Evolutionary conservation across 2,888 invertebrate species (phyloP).

Genomic region (Lissonota sp.): DNA sequence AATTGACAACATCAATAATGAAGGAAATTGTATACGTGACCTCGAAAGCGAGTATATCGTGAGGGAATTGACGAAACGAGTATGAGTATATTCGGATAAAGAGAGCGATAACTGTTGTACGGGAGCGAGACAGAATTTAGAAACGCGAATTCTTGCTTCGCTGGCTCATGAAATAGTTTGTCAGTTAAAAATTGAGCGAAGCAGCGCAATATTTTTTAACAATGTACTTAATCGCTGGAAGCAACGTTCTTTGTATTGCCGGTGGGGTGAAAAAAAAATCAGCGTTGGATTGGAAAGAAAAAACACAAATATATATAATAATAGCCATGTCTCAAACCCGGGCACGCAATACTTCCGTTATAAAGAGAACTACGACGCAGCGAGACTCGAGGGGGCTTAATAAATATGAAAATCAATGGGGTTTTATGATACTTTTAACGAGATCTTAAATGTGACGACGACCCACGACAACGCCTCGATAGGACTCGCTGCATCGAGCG

Average conservation of each 20-base stretch:
- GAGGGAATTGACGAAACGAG: constrained; percentile 52
- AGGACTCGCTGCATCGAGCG: constrained; percentile 47
- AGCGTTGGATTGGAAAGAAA: background rate
- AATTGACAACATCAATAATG: constrained; percentile 39
- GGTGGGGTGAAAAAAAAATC: constrained; percentile 25
- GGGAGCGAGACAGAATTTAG: constrained; percentile 20
- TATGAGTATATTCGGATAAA: constrained; percentile 1
- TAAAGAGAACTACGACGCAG: constrained; percentile 10
- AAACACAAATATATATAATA: background rate
- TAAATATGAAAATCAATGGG: constrained; percentile 37
- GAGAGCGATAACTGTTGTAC: constrained; percentile 22
- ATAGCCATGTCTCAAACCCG: constrained; percentile 12
- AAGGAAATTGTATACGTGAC: constrained; percentile 7
- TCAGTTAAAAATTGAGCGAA: constrained; percentile 72
- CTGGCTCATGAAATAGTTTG: constrained; percentile 69
- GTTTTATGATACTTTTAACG: constrained; percentile 24
- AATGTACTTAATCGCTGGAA: constrained; percentile 77
- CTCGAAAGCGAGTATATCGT: background rate
- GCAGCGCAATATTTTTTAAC: constrained; percentile 76
- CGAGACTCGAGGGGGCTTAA: constrained; percentile 37
- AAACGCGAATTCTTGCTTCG: constrained; percentile 65
- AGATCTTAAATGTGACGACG: constrained; percentile 37
- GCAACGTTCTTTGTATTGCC: constrained; percentile 54
- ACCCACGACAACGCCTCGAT: constrained; percentile 53
- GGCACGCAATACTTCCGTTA: constrained; percentile 31